Evolutionary conservation across 2,797 vertebrate genomes (phyloP).

Genomic region (Lepus oiostolus): DNA sequence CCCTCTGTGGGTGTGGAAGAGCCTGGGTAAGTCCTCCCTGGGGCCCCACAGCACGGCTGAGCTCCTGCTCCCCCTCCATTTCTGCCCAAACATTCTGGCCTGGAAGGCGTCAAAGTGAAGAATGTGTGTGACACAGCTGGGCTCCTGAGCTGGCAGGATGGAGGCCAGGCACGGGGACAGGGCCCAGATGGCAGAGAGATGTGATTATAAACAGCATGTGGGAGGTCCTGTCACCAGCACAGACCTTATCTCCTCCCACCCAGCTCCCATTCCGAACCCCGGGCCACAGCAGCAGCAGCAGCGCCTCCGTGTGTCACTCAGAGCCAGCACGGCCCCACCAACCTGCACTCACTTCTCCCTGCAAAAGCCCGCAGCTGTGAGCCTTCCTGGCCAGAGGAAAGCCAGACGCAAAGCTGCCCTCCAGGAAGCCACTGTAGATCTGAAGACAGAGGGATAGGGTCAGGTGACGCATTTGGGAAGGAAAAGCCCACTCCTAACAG

Average conservation of each 20-base stretch:
- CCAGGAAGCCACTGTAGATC: background rate
- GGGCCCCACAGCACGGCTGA: background rate
- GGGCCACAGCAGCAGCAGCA: background rate
- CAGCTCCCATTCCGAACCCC: background rate
- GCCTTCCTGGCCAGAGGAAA: background rate
- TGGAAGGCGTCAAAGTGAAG: conserved; percentile 18
- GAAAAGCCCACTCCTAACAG: background rate
- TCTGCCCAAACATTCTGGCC: background rate
- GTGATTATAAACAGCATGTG: background rate
- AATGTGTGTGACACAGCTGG: background rate
- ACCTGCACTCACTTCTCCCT: fast-evolving
- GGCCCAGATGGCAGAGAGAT: conserved; percentile 48
- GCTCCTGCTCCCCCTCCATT: background rate
- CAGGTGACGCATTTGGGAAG: background rate
- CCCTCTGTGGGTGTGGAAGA: fast-evolving
- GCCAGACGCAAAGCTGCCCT: background rate
- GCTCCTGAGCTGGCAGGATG: background rate
- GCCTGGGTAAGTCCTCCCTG: no score
- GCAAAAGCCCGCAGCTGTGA: background rate
- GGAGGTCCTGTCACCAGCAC: conserved; percentile 31
- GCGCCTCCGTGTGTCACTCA: background rate
- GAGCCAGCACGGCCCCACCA: background rate
- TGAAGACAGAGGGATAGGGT: fast-evolving
- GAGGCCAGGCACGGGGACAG: background rate
- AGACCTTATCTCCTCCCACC: background rate